Evolutionary conservation across 2,113 vertebrate genomes (phyloP), one percentile per base, ranked within the genome.

Genomic region (Ptychochromis oligacanthus): DNA sequence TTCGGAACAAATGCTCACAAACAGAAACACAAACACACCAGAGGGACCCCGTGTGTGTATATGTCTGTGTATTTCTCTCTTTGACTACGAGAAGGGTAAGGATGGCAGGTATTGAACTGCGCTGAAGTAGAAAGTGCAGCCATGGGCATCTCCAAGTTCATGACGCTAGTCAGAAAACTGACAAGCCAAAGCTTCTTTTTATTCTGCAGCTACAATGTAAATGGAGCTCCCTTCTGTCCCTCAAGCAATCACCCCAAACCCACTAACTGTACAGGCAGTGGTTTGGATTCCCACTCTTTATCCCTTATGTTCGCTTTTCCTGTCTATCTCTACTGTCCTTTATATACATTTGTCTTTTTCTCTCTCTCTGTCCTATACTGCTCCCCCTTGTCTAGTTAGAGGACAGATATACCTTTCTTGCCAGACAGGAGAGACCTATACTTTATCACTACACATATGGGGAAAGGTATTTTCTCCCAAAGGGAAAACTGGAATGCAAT

Each of bases 1-100:
- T 95, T 95, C 86, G 75, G 93, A 93, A 95, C 94, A 95, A 95
- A 95, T 94, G 93, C 90, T 93, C 90, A 93, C 90, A 92, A 93
- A 94, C 93, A 91, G 82, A 88, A 93, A 92, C 83, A 92, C 85
- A 92, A 93, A 93, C 91, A 91, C 88, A 88, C 85, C 81, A 83
- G 87, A 88, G 89, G 89, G 90, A 90, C 90, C 56, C 9, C 7
- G 17, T 52, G 26, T 55, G 56, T 52, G 55, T 62, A 12, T 34
- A 20, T 43, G 62, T 85, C 17, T 80, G 82, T 76, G 40, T 57
- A 20, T 75, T 85, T 55, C 28, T 77, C 52, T 61, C 62, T 84
- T 70, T 79, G 64, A 75, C 58, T 86, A 54, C 26, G 28, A 80
- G 80, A 87, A 82, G 76, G 82, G 79, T 72, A 60, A 87, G 81